These are phyloP conservation scores for Sebastes fasciatus DNA, from an alignment of 2,113 vertebrate species.

Conservation along the genomic window DNA sequence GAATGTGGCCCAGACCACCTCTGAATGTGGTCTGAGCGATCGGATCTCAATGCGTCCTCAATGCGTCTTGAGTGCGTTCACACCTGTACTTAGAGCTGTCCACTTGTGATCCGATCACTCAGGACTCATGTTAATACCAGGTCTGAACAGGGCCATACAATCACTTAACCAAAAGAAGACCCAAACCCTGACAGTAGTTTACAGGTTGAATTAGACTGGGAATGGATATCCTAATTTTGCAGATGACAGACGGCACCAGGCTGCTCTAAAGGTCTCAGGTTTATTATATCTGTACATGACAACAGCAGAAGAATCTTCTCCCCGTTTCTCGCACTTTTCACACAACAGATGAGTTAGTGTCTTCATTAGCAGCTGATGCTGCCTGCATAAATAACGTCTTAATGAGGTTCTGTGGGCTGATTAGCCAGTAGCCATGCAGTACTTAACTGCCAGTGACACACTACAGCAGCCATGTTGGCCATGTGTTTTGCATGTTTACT, in stretches of 20 bases:
- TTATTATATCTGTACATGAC: not conserved
- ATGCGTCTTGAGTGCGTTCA: no score
- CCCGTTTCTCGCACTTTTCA: conserved; percentile 39
- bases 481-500: conserved; percentile 51
- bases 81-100: no score
- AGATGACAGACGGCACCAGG: not conserved
- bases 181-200: not conserved
- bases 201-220: not conserved
- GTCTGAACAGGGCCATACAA: no score
- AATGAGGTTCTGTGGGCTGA: conserved; percentile 69
- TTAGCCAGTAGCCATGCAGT: conserved; percentile 69
- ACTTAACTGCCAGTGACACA: conserved; percentile 60
- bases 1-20: no score
- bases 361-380: conserved; percentile 70
- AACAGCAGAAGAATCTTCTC: conserved; percentile 10
- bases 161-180: not conserved
- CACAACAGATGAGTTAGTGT: conserved; percentile 67
- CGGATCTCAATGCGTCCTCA: no score
- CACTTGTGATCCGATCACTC: no score
- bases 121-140: no score
- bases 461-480: conserved; percentile 40
- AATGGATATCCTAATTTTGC: not conserved
- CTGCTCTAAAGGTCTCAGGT: not conserved
- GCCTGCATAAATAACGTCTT: conserved; percentile 74
- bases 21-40: no score